Conservation (phyloP, 2,888 invertebrate species). For the Dynastes maya region DNA sequence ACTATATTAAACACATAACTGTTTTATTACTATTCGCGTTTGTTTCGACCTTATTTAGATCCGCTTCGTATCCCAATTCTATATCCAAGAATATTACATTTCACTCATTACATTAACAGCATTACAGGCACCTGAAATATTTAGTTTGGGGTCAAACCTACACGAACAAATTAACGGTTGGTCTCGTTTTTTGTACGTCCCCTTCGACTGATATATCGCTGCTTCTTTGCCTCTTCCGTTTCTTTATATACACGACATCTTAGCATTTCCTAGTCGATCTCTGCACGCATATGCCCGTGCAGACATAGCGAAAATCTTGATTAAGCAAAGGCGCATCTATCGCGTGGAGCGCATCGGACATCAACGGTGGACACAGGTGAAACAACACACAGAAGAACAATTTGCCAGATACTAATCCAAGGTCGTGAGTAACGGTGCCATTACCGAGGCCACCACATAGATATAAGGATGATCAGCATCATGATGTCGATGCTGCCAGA, state of each 20-base stretch:
- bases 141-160: constrained; percentile 48
- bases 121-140: constrained; percentile 28
- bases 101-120: constrained; percentile 5
- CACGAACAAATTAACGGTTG: constrained; percentile 48
- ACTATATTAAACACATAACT: no score
- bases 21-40: no score
- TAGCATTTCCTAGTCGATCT: not conserved
- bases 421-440: constrained; percentile 45
- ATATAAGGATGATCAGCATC: constrained; percentile 18
- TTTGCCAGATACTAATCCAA: constrained; percentile 47
- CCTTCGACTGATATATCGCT: constrained; percentile 14
- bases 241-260: constrained; percentile 18
- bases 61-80: not conserved
- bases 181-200: constrained; percentile 42
- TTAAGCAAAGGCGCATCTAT: constrained; percentile 26
- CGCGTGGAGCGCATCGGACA: constrained; percentile 4
- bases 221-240: constrained; percentile 22
- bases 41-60: no score
- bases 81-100: constrained; percentile 2
- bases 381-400: constrained; percentile 35
- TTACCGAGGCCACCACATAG: constrained; percentile 32
- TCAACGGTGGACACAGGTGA: constrained; percentile 28
- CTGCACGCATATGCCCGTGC: not conserved
- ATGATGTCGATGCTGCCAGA: constrained; percentile 12
- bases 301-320: constrained; percentile 22